Base-by-base conservation (phyloP, 1,140 invertebrate species). In the Bactericera cockerelli region DNA sequence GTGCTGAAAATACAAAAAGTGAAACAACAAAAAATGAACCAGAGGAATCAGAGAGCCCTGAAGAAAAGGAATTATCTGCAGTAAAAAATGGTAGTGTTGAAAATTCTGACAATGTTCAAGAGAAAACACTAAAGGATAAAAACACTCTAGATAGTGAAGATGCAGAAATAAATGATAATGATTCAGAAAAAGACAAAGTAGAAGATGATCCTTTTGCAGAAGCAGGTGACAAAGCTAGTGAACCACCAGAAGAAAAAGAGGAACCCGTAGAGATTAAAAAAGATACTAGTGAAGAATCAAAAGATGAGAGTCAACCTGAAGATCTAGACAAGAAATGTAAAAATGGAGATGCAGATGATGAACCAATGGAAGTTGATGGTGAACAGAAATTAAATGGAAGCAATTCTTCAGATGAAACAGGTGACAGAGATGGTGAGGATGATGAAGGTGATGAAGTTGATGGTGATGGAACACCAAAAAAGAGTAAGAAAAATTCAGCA, bases 401-500 rank as follows among this genome's bases (percentile, higher is more conserved):
- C 25, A 16, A n/a, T n/a, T n/a, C 14, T 10, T n/a, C 19, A 11
- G 59, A 61, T 39, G 55, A 59, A 14, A 58, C 59, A 42, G 57
- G 56, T 33, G 55, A 56, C 3, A 33, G 53, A 31, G 49, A 33
- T n/a, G 26, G 2, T 10, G 56, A 59, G 22, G 62, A 56, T 11
- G 26, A 57, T 36, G 42, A 31, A 25, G 38, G 56, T 25, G 28
- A 61, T 42, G 42, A 63, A 36, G 53, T 19, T 16, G 55, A 63
- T 21, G 57, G 38, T 31, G 62, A 64, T 42, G 57, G 16, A 56
- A 60, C 19, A 14, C 54, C 58, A 58, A 74, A 68, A 58, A 74
- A 70, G 26, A 57, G 57, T 39, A 74, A 76, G 58, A 62, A 62
- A 21, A 70, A 71, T n/a, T 73, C 74, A 59, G 57, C 71, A 36